Base-by-base conservation (phyloP, 1,140 invertebrate species). In the Aphaenogaster rudis region DNA sequence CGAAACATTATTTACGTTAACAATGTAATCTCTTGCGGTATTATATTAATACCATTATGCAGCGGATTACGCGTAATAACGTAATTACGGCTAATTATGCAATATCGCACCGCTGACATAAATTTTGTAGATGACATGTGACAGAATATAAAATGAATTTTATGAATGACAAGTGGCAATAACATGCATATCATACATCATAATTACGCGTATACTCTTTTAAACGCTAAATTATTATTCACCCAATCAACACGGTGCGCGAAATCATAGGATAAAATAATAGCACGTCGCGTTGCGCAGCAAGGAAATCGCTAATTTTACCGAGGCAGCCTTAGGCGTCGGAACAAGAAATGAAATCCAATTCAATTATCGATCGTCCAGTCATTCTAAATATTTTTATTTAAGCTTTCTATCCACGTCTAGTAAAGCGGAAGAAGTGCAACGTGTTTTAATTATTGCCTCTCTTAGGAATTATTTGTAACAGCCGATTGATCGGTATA, bases 11-110 rank as follows among this genome's bases (percentile, higher is more conserved):
- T 81, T 81, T 81, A 81, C 67, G 48, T 71, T 81, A 81, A 81
- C 79, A 57, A 81, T 81, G 54, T 81, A 81, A 81, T 52, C 50
- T 52, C 50, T 81, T 45, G 66, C 66, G 15, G 39, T 36, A 81
- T 81, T 79, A 50, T 79, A 79, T 78, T 57, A 71, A 81, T 71
- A 36, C 39, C 52, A 66, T 78, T 78, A 86, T 54, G 61, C 76
- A 57, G 72, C 84, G 84, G 72, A 85, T 85, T 85, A 77, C 71
- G 54, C 81, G 72, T 77, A 74, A 78, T 78, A 78, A 78, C 21
- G 72, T 78, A 67, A 86, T 86, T 86, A 79, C 28, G 21, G 74
- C 50, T 86, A 77, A 86, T 86, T 86, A 86, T 86, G 17, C 79
- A 57, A 71, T 81, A 81, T 57, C 28, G 50, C 13, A 54, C 8